Evolutionary conservation across 2,888 invertebrate genomes (phyloP).

Genomic region (Aspidiotus destructor): DNA sequence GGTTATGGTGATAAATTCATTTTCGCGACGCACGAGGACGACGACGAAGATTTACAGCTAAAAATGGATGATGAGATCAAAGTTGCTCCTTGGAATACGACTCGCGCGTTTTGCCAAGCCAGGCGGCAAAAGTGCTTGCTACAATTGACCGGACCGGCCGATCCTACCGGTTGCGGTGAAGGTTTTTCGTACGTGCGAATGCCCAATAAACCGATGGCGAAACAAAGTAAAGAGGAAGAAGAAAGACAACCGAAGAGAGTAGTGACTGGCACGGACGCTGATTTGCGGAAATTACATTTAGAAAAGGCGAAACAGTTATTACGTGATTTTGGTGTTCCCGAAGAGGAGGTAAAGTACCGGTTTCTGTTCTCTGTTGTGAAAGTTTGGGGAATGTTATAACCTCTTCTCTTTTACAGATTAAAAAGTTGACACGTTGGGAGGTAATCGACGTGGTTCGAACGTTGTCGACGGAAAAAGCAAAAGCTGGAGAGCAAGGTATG

Average conservation of each 20-base stretch:
- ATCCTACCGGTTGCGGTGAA: slow-evolving; percentile 90
- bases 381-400: no score
- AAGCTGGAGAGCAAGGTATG: slow-evolving; percentile 96
- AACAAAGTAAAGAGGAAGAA: slow-evolving; percentile 76
- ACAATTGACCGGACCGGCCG: slow-evolving; percentile 90
- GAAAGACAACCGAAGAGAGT: slow-evolving; percentile 85
- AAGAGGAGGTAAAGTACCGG: slow-evolving; percentile 59
- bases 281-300: slow-evolving; percentile 83
- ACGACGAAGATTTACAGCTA: slow-evolving; percentile 85
- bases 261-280: slow-evolving; percentile 98
- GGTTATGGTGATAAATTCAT: slow-evolving; percentile 96
- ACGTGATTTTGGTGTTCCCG: slow-evolving; percentile 92
- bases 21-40: slow-evolving; percentile 83
- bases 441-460: slow-evolving; percentile 98
- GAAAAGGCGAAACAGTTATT: slow-evolving; percentile 93
- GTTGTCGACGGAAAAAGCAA: slow-evolving; percentile 94
- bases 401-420: slow-evolving; percentile 49
- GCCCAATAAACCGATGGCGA: slow-evolving; percentile 84
- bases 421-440: slow-evolving; percentile 84
- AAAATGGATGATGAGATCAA: slow-evolving; percentile 98
- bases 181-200: slow-evolving; percentile 96
- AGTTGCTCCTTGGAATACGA: slow-evolving; percentile 99
- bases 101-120: slow-evolving; percentile 93
- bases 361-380: neutral
- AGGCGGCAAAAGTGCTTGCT: slow-evolving; percentile 95